Evolutionary conservation across 37 sponge, comb jelly and placozoan species (phyloP), one percentile per base, ranked within the genome.

Genomic region (Agelas oroides): DNA sequence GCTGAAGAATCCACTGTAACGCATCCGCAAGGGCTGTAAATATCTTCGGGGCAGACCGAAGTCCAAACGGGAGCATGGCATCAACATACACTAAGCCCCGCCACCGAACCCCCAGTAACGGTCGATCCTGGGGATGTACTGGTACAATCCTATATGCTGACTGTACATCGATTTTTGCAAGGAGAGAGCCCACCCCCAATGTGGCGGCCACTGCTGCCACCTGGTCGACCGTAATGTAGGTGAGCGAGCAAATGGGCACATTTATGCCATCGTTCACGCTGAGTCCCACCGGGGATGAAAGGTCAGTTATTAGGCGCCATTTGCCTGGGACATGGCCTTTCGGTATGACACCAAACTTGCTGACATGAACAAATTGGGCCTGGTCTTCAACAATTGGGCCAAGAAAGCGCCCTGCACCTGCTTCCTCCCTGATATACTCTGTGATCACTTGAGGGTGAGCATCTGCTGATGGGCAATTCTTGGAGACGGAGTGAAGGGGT

Each of bases 191-290:
- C n/a, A n/a, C n/a, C n/a, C n/a, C n/a, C n/a, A n/a, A n/a, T n/a
- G n/a, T n/a, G n/a, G n/a, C n/a, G n/a, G n/a, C n/a, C n/a, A n/a
- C n/a, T n/a, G n/a, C n/a, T n/a, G n/a, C n/a, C n/a, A n/a, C n/a
- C n/a, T n/a, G n/a, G n/a, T n/a, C n/a, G n/a, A n/a, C n/a, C n/a
- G n/a, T n/a, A n/a, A n/a, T n/a, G n/a, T n/a, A n/a, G n/a, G n/a
- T n/a, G n/a, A n/a, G n/a, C 31, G 69, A 66, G 56, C 56, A 67
- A 2, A 84, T 8, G 37, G 71, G 76, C 16, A 54, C 11, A 23
- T 52, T 1, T 66, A 84, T 75, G 32, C 76, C 76, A 32, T 84
- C 85, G 31, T 75, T 84, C 19, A 84, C 56, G 76, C 85, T 84
- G 1, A 14, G 12, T 70, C 69, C 30, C 24, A n/a, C 57, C 2